A percentile compares a stretch with the other conserved stretches of the same genome.
These are phyloP conservation scores for Paramacrobiotus metropolitanus DNA, from an alignment of 1,140 invertebrate genomes.

Conservation along the genomic window DNA sequence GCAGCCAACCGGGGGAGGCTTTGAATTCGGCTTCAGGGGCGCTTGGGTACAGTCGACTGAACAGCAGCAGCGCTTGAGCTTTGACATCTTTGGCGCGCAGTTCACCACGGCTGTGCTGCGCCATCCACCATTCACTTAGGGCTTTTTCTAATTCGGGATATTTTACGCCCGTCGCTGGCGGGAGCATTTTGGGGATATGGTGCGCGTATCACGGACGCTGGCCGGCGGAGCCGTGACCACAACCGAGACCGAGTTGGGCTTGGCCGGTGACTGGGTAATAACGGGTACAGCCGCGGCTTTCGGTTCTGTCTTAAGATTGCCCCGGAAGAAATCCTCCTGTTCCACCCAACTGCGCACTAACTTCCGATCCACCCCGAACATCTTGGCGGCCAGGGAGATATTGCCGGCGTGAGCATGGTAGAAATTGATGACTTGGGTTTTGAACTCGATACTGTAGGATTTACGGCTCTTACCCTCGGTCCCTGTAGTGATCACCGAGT, in stretches of 20 bases:
- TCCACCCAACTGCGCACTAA: background rate
- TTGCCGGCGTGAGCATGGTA: slow-evolving; percentile 2
- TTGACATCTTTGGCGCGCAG: background rate
- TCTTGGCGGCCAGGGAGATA: slow-evolving; percentile 2
- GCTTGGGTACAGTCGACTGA: background rate
- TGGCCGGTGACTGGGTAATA: no score
- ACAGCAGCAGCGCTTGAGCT: background rate
- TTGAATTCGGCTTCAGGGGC: background rate
- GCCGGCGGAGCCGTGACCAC: no score
- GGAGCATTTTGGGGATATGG: no score
- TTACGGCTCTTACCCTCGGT: slow-evolving; percentile 4
- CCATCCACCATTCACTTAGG: background rate
- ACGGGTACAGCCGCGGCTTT: no score
- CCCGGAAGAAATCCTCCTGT: background rate
- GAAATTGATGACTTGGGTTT: slow-evolving; percentile 1
- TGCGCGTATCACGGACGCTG: no score
- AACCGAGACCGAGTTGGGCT: no score
- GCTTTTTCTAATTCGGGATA: background rate
- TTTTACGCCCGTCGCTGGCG: no score
- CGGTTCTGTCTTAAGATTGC: background rate
- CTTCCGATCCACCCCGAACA: background rate
- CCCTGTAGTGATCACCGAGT: background rate
- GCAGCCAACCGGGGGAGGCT: slow-evolving; percentile 1
- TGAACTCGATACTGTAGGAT: background rate
- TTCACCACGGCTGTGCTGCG: background rate